Evolutionary conservation across 2,797 vertebrate genomes (phyloP).

Genomic region (Gymnothorax reevesii): DNA sequence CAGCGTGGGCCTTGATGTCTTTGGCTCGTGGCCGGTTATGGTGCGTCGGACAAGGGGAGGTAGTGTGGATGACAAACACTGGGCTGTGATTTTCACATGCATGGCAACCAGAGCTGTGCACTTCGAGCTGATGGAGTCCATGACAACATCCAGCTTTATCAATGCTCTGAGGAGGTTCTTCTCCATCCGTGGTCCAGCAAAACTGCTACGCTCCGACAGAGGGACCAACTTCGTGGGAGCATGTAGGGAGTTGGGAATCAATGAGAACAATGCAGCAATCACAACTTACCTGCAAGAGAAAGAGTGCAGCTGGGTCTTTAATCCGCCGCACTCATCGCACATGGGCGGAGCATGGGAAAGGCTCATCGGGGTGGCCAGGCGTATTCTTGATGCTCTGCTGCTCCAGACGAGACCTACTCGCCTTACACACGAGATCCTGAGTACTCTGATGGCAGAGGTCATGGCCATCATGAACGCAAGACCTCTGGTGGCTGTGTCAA

Average conservation of each 20-base stretch:
- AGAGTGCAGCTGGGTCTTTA: background rate
- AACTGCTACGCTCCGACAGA: background rate
- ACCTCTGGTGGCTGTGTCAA: too few relatives aligned
- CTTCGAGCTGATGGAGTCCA: background rate
- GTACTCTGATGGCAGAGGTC: slow-evolving; percentile 13
- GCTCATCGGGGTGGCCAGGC: background rate
- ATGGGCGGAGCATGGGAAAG: background rate
- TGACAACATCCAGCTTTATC: slow-evolving; percentile 6
- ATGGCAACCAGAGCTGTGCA: background rate
- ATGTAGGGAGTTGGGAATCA: too few relatives aligned
- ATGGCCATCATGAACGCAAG: background rate
- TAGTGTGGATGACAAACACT: slow-evolving; percentile 1
- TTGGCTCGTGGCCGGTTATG: background rate
- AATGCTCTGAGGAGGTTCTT: slow-evolving; percentile 13
- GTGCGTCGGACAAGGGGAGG: background rate
- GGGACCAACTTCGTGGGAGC: background rate
- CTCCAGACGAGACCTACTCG: background rate
- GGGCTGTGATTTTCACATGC: slow-evolving; percentile 5
- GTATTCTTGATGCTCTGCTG: background rate
- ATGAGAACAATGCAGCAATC: background rate
- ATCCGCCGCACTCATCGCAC: background rate
- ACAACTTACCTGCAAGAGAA: background rate
- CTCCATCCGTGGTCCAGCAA: background rate
- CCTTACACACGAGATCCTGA: background rate
- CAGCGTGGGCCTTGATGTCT: background rate